These are phyloP conservation scores for Enteromius viviparus DNA, from an alignment of 2,797 vertebrate species.

Conservation along the genomic window DNA sequence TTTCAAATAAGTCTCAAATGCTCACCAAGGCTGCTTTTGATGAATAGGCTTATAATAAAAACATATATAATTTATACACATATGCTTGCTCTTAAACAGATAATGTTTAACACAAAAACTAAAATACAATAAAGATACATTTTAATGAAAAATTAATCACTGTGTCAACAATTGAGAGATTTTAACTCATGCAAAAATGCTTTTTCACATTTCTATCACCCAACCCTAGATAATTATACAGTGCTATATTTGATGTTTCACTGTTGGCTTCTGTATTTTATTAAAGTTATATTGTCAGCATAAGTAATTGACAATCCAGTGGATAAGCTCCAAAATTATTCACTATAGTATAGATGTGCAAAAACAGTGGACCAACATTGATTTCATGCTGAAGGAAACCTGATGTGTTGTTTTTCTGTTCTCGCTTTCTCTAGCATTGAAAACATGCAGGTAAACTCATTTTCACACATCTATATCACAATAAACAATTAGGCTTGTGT, in stretches of 20 bases:
- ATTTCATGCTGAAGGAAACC: constrained; percentile 4
- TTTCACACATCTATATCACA: constrained; percentile 14
- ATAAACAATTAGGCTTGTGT: constrained; percentile 37
- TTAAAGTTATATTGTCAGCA: background rate
- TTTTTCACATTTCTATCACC: background rate
- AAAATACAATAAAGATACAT: background rate
- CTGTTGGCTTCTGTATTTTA: background rate
- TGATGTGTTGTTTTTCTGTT: too few species aligned
- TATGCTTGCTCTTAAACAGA: background rate
- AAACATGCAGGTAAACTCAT: background rate
- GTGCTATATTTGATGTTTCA: background rate
- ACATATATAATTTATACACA: too few species aligned
- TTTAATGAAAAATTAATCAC: background rate
- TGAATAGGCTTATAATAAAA: background rate
- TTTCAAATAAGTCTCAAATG: background rate
- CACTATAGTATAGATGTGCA: constrained; percentile 22
- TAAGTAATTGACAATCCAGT: constrained; percentile 35
- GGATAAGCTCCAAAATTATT: constrained; percentile 48
- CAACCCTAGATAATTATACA: background rate
- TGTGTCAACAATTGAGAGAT: background rate
- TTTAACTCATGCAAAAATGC: background rate
- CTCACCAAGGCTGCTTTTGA: background rate
- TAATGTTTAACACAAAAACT: background rate
- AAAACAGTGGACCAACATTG: background rate
- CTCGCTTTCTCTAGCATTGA: background rate